A percentile compares a stretch with the other conserved stretches of the same genome.
Evolutionary conservation across 2,888 invertebrate species (phyloP).

Genomic region (Megamerina dolium): DNA sequence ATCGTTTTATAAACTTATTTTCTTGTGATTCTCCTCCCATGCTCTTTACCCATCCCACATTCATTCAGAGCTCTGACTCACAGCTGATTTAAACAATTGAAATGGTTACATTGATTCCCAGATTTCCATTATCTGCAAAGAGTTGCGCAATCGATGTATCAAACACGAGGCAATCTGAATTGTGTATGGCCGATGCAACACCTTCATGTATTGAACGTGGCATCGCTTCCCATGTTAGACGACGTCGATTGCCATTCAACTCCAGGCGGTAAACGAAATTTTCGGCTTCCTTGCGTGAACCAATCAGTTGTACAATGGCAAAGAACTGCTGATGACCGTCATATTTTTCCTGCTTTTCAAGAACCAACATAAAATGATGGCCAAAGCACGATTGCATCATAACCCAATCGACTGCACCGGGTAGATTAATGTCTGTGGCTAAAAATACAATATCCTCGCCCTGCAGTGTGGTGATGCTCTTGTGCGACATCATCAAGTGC

Average conservation of each 20-base stretch:
- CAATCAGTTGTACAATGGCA: constrained; percentile 98
- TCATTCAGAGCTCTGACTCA: too few species aligned
- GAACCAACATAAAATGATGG: constrained; percentile 97
- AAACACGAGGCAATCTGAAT: constrained; percentile 97
- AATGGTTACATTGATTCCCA: constrained; percentile 99
- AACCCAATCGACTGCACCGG: constrained; percentile 98
- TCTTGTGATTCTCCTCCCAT: too few species aligned
- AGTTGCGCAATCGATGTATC: constrained; percentile 97
- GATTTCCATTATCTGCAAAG: constrained; percentile 98
- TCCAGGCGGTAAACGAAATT: constrained; percentile 97
- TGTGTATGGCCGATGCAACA: constrained; percentile 93
- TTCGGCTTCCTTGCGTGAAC: constrained; percentile 97
- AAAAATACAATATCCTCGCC: constrained; percentile 99
- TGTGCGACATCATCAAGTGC: constrained; percentile 94
- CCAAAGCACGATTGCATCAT: constrained; percentile 99
- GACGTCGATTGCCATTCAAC: constrained; percentile 87
- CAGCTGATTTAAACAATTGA: constrained; percentile 64
- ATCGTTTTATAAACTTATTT: too few species aligned
- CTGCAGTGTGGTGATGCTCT: constrained; percentile 96
- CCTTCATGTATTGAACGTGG: constrained; percentile 98
- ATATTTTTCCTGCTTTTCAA: constrained; percentile 97
- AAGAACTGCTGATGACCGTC: constrained; percentile 95
- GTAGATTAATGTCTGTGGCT: constrained; percentile 98
- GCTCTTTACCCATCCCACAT: too few species aligned
- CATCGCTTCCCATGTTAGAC: constrained; percentile 98